Conservation (phyloP, 2,888 invertebrate species). For the Agriopis aurantiaria region DNA sequence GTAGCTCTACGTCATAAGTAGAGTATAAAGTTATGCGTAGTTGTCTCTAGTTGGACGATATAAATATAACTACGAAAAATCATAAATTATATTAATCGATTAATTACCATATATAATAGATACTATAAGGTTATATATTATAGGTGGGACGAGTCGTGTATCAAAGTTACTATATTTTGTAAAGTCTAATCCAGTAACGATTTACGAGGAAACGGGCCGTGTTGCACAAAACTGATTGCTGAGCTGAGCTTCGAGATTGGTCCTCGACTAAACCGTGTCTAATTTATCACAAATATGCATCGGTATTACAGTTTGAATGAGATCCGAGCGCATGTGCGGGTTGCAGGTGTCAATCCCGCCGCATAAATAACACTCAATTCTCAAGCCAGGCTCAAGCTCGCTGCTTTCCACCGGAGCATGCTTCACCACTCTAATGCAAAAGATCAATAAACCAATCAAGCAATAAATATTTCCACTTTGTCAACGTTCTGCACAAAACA, state of each 20-base stretch:
- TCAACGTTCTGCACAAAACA: conserved; percentile 22
- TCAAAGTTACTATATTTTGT: conserved; percentile 46
- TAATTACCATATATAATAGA: conserved; percentile 1
- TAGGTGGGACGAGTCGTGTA: conserved; percentile 28
- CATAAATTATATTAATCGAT: conserved; percentile 3
- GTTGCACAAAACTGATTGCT: conserved; percentile 81
- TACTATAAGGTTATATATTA: neutral
- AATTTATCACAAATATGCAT: conserved; percentile 78
- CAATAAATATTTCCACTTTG: conserved; percentile 18
- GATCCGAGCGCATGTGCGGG: conserved; percentile 48
- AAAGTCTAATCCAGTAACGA: conserved; percentile 64
- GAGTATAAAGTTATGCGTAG: conserved; percentile 1
- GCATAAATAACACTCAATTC: conserved; percentile 23
- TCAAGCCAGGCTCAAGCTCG: conserved; percentile 3
- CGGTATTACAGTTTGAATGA: conserved; percentile 51
- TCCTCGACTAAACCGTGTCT: conserved; percentile 73
- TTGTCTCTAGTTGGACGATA: neutral
- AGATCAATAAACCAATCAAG: conserved; percentile 30
- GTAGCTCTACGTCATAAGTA: neutral
- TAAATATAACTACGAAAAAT: neutral
- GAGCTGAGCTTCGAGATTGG: conserved; percentile 67
- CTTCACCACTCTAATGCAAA: conserved; percentile 10
- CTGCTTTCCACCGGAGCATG: conserved; percentile 19
- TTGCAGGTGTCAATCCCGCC: conserved; percentile 62
- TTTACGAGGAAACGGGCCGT: conserved; percentile 69